Conservation (phyloP, 2,113 vertebrate species). For the Falco punctatus region DNA sequence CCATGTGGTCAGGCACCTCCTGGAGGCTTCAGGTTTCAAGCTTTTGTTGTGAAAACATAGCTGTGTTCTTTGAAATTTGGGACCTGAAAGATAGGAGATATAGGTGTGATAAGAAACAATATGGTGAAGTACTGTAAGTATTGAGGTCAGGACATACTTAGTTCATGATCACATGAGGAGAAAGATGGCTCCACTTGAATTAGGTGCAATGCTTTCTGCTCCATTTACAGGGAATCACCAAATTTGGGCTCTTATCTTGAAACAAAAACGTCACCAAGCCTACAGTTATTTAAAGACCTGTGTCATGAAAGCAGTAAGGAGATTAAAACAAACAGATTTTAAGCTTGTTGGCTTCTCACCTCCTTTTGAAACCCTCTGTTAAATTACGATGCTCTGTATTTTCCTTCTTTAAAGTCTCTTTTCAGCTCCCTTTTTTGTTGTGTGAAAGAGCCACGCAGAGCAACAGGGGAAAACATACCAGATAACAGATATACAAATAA, state of each 20-base stretch:
- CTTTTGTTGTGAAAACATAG: background rate
- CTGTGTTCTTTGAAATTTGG: background rate
- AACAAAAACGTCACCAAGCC: background rate
- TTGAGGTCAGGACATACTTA: background rate
- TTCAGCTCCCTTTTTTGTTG: background rate
- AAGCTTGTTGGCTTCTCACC: background rate
- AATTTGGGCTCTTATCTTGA: background rate
- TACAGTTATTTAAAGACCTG: background rate
- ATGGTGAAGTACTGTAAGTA: background rate
- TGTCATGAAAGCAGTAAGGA: background rate
- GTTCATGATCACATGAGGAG: background rate
- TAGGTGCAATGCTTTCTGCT: background rate
- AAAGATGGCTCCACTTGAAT: background rate
- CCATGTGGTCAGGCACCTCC: background rate
- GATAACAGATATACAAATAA: constrained; percentile 30
- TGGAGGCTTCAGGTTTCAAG: background rate
- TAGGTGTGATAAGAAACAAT: background rate
- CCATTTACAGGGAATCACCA: background rate
- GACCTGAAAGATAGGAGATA: background rate
- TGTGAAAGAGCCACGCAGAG: background rate
- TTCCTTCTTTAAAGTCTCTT: background rate
- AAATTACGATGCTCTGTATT: background rate
- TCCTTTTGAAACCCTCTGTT: background rate
- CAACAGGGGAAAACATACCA: background rate
- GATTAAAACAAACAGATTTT: constrained; percentile 17